Conservation (phyloP, 2,113 vertebrate species). For the Mormyrus iriodes region DNA sequence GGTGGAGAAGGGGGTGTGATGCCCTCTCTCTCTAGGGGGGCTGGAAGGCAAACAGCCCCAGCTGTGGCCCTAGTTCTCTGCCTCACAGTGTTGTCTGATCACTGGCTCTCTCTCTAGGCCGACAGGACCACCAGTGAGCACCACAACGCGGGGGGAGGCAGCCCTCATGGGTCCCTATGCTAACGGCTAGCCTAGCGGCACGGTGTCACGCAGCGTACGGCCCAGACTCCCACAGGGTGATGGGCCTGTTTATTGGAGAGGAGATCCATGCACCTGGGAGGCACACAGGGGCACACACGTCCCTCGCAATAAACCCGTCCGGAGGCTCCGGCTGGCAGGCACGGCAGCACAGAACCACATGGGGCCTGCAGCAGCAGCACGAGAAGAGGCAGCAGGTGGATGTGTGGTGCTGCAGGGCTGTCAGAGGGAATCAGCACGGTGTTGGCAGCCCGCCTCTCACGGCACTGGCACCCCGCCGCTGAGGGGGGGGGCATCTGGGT, state of each 20-base stretch:
- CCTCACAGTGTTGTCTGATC: conserved; percentile 37
- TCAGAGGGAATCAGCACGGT: conserved; percentile 21
- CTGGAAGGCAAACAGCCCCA: conserved; percentile 53
- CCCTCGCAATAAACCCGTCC: not conserved
- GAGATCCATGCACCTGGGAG: not conserved
- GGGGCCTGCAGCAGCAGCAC: not conserved
- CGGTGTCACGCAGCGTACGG: not conserved
- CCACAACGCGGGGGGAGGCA: not conserved
- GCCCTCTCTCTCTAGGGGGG: conserved; percentile 42
- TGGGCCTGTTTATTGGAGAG: not conserved
- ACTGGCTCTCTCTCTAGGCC: not conserved
- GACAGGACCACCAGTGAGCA: not conserved
- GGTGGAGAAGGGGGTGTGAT: conserved; percentile 22
- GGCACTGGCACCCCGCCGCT: not conserved
- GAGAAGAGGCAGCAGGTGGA: conserved; percentile 6
- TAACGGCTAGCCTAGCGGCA: conserved; percentile 6
- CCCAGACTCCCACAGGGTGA: not conserved
- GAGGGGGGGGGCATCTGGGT: not conserved
- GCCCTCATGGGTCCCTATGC: not conserved
- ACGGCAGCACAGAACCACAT: not conserved
- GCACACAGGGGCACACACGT: not conserved
- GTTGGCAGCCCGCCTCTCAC: not conserved
- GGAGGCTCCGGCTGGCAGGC: conserved; percentile 2
- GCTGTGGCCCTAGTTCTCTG: conserved; percentile 56
- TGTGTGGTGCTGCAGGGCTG: conserved; percentile 13